Conservation (phyloP, 2,113 vertebrate genomes). For the Bettongia penicillata region DNA sequence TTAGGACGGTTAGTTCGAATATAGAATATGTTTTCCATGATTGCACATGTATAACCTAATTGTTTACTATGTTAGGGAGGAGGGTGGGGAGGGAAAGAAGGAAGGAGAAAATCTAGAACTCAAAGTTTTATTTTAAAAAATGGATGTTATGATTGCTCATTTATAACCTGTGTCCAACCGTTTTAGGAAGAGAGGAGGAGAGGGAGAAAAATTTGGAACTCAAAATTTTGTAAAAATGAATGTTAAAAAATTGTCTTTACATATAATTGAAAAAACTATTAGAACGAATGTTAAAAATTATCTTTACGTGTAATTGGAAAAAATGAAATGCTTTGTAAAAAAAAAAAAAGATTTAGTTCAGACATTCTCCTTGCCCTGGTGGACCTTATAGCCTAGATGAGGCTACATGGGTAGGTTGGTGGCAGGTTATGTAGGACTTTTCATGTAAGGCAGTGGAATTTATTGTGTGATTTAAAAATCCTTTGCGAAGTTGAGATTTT, state of each 20-base stretch:
- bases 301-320: background rate
- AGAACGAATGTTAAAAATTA: background rate
- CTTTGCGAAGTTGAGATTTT: background rate
- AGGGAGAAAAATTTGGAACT: too few species aligned
- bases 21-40: background rate
- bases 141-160: too few species aligned
- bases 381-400: background rate
- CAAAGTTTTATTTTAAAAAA: background rate
- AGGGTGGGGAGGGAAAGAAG: too few species aligned
- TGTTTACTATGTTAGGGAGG: background rate
- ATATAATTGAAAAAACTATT: background rate
- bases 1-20: background rate
- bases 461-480: background rate
- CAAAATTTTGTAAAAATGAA: too few species aligned
- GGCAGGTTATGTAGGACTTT: background rate
- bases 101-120: background rate
- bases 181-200: too few species aligned
- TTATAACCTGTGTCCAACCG: too few species aligned
- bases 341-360: background rate
- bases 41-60: background rate
- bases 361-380: background rate
- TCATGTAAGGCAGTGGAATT: background rate
- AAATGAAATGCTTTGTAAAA: background rate
- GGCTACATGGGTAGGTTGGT: background rate
- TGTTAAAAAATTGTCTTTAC: too few species aligned